A percentile compares a stretch with the other conserved stretches of the same genome.
Conservation (phyloP, 2,113 vertebrate species). For the Anhinga anhinga region DNA sequence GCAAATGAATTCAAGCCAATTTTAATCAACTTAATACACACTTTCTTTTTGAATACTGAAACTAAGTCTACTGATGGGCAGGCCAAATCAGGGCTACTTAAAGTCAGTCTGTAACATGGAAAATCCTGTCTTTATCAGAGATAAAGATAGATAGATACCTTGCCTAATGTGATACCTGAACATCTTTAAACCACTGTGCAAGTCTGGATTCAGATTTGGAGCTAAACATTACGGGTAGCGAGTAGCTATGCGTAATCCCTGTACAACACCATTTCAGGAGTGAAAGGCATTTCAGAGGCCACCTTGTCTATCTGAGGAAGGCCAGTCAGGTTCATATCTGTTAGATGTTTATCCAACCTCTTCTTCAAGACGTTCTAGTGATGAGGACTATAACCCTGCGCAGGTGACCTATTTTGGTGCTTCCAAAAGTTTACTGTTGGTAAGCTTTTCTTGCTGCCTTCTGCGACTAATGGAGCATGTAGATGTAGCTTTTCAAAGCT, state of each 20-base stretch:
- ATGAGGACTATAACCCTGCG: not conserved
- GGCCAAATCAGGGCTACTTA: not conserved
- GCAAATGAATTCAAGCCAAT: not conserved
- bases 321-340: not conserved
- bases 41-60: not conserved
- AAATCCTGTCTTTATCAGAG: not conserved
- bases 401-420: not conserved
- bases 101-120: not conserved
- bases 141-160: not conserved
- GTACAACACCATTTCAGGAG: not conserved
- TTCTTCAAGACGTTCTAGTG: not conserved
- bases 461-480: not conserved
- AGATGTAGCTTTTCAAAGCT: not conserved
- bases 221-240: not conserved
- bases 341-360: not conserved
- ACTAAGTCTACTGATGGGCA: not conserved
- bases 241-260: not conserved
- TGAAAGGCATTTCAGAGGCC: not conserved
- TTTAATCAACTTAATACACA: not conserved
- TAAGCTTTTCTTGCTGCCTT: not conserved
- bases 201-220: not conserved
- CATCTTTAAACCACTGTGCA: not conserved
- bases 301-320: not conserved
- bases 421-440: not conserved
- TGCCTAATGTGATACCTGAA: not conserved